Percentiles rank a stretch among this genome's conserved stretches.
Conservation (phyloP, 2,113 vertebrate genomes). For the Poeciliopsis occidentalis region DNA sequence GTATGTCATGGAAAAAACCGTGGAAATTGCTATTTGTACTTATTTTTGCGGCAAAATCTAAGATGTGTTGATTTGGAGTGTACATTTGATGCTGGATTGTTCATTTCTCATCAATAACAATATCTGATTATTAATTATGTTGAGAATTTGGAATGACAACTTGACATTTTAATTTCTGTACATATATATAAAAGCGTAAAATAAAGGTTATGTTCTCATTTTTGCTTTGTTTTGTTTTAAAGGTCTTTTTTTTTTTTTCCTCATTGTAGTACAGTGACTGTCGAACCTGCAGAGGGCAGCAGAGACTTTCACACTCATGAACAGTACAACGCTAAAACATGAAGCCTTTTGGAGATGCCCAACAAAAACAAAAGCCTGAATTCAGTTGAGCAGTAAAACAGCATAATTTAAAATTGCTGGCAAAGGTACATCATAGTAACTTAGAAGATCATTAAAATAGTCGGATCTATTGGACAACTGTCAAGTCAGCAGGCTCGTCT, state of each 20-base stretch:
- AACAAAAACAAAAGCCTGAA: too few species aligned
- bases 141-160: conserved; percentile 36
- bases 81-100: conserved; percentile 32
- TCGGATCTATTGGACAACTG: too few species aligned
- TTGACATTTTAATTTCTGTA: conserved; percentile 67
- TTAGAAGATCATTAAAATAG: too few species aligned
- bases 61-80: conserved; percentile 36
- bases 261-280: not conserved
- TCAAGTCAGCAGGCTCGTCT: too few species aligned
- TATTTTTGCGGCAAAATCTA: conserved; percentile 29
- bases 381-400: too few species aligned
- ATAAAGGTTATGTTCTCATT: conserved; percentile 63
- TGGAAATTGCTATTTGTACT: conserved; percentile 31
- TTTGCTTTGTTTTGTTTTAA: conserved; percentile 62
- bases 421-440: too few species aligned
- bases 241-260: conserved; percentile 24
- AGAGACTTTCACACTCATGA: conserved; percentile 10
- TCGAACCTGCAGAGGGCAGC: conserved; percentile 49
- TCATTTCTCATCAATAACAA: conserved; percentile 14
- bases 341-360: too few species aligned
- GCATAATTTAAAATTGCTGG: too few species aligned
- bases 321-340: not conserved
- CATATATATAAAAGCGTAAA: conserved; percentile 63
- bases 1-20: conserved; percentile 35
- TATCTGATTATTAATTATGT: conserved; percentile 26